A percentile compares a stretch with the other conserved stretches of the same genome.
Conservation (phyloP, 2,797 vertebrate genomes). For the Rhinichthys osculus region DNA sequence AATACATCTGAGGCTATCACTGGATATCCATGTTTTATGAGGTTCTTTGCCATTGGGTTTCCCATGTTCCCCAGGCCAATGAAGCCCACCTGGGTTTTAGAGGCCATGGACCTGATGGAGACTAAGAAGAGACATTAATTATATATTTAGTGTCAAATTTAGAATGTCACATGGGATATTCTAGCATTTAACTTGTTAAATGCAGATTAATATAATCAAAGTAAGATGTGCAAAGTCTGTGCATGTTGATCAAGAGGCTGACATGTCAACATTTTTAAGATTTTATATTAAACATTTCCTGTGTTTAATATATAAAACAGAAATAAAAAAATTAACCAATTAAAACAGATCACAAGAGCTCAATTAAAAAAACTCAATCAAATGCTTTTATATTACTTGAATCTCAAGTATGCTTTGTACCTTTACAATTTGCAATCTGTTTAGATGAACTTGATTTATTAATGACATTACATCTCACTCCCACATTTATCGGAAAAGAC, state of each 20-base stretch:
- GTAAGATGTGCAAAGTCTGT: neutral
- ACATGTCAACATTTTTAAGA: neutral
- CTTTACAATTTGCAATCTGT: neutral
- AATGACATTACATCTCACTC: neutral
- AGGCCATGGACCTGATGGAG: constrained; percentile 92
- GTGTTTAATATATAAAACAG: no score
- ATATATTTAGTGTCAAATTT: neutral
- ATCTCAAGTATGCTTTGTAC: neutral
- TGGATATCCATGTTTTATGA: constrained; percentile 95
- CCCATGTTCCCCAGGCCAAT: constrained; percentile 98
- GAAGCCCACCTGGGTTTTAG: constrained; percentile 96
- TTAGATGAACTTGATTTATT: neutral
- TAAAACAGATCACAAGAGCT: neutral
- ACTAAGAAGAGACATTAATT: constrained; percentile 73
- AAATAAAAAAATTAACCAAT: neutral
- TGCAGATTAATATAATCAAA: neutral
- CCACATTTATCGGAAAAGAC: neutral
- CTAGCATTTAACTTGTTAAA: neutral
- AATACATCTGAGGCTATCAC: constrained; percentile 94
- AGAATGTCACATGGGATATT: constrained; percentile 3
- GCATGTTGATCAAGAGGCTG: neutral
- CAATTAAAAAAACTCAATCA: neutral
- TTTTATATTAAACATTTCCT: neutral
- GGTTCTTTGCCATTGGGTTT: constrained; percentile 98
- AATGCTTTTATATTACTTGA: neutral